phyloP scores from a whole-genome alignment of 2,113 vertebrate species.

The Cranoglanis bouderius region DNA sequence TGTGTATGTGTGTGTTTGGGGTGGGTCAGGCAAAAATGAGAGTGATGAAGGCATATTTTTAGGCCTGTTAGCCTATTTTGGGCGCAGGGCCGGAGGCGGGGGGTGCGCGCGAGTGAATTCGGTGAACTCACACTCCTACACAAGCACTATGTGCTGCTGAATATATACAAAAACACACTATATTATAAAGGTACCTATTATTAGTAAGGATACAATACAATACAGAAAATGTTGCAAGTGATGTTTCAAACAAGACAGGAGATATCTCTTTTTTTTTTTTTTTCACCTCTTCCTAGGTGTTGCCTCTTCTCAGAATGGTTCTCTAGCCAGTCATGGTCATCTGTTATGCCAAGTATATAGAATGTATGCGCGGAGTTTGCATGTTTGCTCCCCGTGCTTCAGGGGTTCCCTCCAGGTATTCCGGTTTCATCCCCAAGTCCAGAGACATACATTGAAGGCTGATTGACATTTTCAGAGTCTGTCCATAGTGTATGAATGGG shows the following conservation, averaged over 20 bases:
- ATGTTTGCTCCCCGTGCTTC: too few relatives aligned
- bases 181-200: neutral
- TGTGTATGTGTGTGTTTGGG: slow-evolving; percentile 38
- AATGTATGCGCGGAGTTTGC: neutral
- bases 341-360: neutral
- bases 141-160: slow-evolving; percentile 19
- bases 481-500: too few relatives aligned
- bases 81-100: slow-evolving; percentile 21
- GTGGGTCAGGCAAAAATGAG: slow-evolving; percentile 47
- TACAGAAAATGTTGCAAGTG: neutral
- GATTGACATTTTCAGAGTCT: too few relatives aligned
- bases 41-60: slow-evolving; percentile 48
- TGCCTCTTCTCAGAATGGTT: neutral
- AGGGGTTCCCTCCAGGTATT: too few relatives aligned
- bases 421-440: too few relatives aligned
- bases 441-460: too few relatives aligned
- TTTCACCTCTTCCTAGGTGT: neutral
- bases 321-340: neutral
- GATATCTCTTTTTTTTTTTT: neutral
- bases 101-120: neutral
- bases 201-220: neutral
- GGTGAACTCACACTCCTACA: slow-evolving; percentile 14
- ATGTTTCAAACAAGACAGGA: neutral
- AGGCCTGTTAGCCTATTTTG: slow-evolving; percentile 46
- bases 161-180: slow-evolving; percentile 8